Evolutionary conservation across 2,888 invertebrate species (phyloP).

Genomic region (Lycocerus yunnanus): DNA sequence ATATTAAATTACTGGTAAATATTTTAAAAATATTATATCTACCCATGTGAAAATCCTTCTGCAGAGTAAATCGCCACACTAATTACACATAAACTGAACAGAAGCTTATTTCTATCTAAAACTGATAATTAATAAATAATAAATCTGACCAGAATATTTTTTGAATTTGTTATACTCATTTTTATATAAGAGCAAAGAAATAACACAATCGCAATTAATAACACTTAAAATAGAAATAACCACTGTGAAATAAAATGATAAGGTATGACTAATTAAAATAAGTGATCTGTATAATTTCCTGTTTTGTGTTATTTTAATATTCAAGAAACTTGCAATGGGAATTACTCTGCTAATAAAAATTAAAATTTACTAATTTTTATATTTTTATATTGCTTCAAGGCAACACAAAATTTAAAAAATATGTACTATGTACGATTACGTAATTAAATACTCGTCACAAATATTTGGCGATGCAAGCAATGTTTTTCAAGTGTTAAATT

Average conservation of each 20-base stretch:
- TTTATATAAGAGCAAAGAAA: background rate
- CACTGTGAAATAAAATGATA: too few species aligned
- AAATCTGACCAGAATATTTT: background rate
- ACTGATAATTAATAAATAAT: background rate
- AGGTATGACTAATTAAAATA: background rate
- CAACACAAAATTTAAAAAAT: too few species aligned
- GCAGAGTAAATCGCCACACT: background rate
- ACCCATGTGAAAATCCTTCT: conserved; percentile 9
- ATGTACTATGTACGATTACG: too few species aligned
- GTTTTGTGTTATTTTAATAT: background rate
- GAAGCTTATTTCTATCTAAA: background rate
- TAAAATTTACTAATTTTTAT: background rate
- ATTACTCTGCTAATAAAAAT: background rate
- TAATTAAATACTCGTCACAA: too few species aligned
- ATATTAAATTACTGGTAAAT: background rate
- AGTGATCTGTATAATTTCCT: background rate
- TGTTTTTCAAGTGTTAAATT: too few species aligned
- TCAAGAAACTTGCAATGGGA: background rate
- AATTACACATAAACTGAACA: background rate
- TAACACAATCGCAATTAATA: background rate
- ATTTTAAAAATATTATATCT: background rate
- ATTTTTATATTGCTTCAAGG: background rate
- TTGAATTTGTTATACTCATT: background rate
- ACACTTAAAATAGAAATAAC: background rate
- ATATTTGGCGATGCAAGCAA: too few species aligned